These are phyloP conservation scores for Lithosia quadra DNA, from an alignment of 2,888 invertebrate genomes.

Conservation along the genomic window DNA sequence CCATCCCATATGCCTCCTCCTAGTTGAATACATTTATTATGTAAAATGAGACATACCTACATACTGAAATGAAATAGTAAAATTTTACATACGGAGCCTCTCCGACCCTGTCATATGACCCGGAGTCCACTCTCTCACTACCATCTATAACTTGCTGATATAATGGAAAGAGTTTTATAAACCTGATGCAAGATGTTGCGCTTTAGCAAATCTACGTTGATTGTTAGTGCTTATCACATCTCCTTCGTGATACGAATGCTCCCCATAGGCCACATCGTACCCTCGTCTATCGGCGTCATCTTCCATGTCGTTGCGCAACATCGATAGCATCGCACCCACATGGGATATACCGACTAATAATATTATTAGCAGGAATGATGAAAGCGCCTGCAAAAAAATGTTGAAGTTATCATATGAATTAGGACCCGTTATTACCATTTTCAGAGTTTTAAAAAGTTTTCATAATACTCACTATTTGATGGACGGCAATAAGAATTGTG, in stretches of 20 bases:
- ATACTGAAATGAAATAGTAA: too few relatives aligned
- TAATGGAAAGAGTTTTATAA: not conserved
- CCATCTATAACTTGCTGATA: too few relatives aligned
- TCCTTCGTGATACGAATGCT: slow-evolving; percentile 74
- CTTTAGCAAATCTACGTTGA: slow-evolving; percentile 82
- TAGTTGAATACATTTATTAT: too few relatives aligned
- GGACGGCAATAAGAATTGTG: slow-evolving; percentile 84
- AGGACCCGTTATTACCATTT: too few relatives aligned
- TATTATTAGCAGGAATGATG: slow-evolving; percentile 81
- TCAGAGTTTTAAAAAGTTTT: not conserved
- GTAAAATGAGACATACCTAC: too few relatives aligned
- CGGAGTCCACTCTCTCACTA: too few relatives aligned
- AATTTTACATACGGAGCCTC: too few relatives aligned
- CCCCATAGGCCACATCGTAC: slow-evolving; percentile 72
- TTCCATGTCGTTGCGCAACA: slow-evolving; percentile 84
- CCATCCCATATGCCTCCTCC: too few relatives aligned
- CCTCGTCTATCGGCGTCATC: slow-evolving; percentile 82
- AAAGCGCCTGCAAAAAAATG: slow-evolving; percentile 72
- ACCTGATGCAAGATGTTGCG: slow-evolving; percentile 81
- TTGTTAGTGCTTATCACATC: slow-evolving; percentile 81
- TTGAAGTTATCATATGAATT: not conserved
- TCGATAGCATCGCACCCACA: slow-evolving; percentile 80
- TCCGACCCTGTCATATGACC: too few relatives aligned
- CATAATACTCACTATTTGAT: slow-evolving; percentile 85
- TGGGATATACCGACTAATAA: slow-evolving; percentile 82